Percentiles rank a stretch among this genome's conserved stretches.
Conservation (phyloP, 2,888 invertebrate genomes). For the Noctua pronuba region DNA sequence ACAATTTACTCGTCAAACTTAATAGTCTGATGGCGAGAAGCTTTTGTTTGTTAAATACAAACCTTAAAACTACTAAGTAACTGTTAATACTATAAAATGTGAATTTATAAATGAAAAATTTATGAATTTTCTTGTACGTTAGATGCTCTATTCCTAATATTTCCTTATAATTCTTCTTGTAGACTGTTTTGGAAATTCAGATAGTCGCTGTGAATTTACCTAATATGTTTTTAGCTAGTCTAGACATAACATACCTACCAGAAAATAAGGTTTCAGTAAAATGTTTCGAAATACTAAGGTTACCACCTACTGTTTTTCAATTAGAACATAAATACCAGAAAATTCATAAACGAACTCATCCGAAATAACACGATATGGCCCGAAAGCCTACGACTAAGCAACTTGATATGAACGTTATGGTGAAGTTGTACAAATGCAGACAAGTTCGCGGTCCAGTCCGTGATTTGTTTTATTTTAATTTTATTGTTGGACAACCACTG, state of each 20-base stretch:
- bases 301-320: constrained; percentile 1
- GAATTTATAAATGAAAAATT: too few relatives aligned
- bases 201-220: not conserved
- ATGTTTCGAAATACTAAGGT: not conserved
- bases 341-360: constrained; percentile 8
- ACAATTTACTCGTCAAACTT: too few relatives aligned
- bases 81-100: too few relatives aligned
- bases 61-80: too few relatives aligned
- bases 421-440: constrained; percentile 77
- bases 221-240: not conserved
- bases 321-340: not conserved
- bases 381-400: constrained; percentile 58
- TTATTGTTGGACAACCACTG: not conserved
- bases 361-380: constrained; percentile 37
- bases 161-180: too few relatives aligned
- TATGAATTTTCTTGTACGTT: too few relatives aligned
- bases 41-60: too few relatives aligned
- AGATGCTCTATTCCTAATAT: too few relatives aligned
- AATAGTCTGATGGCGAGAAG: too few relatives aligned
- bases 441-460: constrained; percentile 35
- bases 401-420: constrained; percentile 61
- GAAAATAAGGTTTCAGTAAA: not conserved
- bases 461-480: constrained; percentile 7
- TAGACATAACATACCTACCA: not conserved
- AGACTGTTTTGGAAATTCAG: not conserved